Percentiles rank a stretch among this genome's conserved stretches.
These are phyloP conservation scores for Sinohyriopsis cumingii DNA, from an alignment of 2,888 invertebrate species.

Conservation along the genomic window DNA sequence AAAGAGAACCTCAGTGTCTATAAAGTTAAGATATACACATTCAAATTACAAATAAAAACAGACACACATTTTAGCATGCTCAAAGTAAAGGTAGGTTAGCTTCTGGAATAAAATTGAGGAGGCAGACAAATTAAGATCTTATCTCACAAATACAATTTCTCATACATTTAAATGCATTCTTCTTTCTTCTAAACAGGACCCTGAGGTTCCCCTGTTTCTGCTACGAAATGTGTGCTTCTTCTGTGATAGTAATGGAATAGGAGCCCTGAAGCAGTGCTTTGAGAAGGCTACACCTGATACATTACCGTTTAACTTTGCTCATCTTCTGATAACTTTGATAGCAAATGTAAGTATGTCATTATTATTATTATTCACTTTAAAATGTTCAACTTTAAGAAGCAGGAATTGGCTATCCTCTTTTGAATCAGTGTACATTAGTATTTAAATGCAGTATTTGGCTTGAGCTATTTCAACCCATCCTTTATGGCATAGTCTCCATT, in stretches of 20 bases:
- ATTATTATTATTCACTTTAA: background rate
- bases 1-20: too few species aligned
- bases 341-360: constrained; percentile 78
- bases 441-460: background rate
- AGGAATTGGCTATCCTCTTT: background rate
- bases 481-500: too few species aligned
- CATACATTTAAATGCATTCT: too few species aligned
- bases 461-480: too few species aligned
- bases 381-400: background rate
- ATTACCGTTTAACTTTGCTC: constrained; percentile 89
- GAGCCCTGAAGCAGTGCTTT: constrained; percentile 90
- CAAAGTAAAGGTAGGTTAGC: too few species aligned
- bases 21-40: too few species aligned
- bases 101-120: too few species aligned
- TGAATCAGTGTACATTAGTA: background rate
- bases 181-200: constrained; percentile 79
- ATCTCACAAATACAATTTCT: too few species aligned
- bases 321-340: constrained; percentile 91
- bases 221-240: constrained; percentile 94
- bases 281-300: constrained; percentile 82
- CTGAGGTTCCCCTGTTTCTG: constrained; percentile 90
- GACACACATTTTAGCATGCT: too few species aligned
- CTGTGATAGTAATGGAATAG: constrained; percentile 91
- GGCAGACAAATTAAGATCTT: too few species aligned
- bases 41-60: too few species aligned